These are phyloP conservation scores for Prionace glauca DNA, from an alignment of 2,797 vertebrate species.

Conservation along the genomic window DNA sequence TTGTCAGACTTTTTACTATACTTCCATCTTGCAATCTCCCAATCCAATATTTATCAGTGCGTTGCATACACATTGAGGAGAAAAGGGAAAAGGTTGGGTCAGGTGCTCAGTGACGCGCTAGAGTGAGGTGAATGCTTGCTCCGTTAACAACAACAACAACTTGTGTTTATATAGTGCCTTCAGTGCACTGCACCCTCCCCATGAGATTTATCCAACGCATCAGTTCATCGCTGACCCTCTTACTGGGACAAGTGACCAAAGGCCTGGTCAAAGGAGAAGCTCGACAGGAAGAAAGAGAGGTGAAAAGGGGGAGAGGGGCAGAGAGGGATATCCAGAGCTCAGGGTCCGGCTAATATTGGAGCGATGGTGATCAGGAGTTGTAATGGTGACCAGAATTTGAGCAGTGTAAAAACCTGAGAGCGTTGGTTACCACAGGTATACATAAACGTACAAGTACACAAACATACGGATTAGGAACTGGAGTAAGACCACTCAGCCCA, in stretches of 20 bases:
- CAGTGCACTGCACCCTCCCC: not conserved
- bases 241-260: not conserved
- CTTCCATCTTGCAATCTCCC: no score
- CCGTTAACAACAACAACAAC: not conserved
- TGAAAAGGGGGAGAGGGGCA: not conserved
- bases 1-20: no score
- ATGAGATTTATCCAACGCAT: not conserved
- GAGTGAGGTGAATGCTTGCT: not conserved
- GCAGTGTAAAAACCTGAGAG: not conserved
- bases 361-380: not conserved
- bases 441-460: no score
- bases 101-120: not conserved
- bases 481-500: no score
- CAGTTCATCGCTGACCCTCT: not conserved
- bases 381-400: not conserved
- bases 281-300: not conserved
- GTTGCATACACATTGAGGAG: not conserved
- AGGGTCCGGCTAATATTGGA: not conserved
- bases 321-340: not conserved
- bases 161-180: not conserved
- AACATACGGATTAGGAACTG: no score
- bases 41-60: not conserved
- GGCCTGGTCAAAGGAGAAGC: not conserved
- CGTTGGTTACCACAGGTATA: no score
- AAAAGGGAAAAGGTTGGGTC: not conserved